Evolutionary conservation across 1,140 invertebrate species (phyloP), one percentile per base, ranked within the genome.

Genomic region (Sarcophaga peregrina): DNA sequence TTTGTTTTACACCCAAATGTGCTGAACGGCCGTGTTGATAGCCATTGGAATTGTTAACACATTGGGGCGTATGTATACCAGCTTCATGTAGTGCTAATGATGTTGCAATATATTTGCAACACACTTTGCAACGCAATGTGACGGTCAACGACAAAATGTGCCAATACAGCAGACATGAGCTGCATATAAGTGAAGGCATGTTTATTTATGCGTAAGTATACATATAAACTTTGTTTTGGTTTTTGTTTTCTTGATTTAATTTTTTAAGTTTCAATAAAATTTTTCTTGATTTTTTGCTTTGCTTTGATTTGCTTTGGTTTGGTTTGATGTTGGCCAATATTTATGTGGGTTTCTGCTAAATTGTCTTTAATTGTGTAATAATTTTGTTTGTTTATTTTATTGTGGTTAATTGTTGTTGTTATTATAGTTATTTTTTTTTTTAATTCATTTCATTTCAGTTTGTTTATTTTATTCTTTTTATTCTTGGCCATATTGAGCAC

Each of bases 51-150:
- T 62, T 91, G 62, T 91, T 91, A 15, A 86, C 94, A 0, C 91
- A 93, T 80, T 94, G 93, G 93, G 93, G 92, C 25, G 91, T 94
- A 0, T 95, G 94, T 84, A 90, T 93, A 13, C 94, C 94, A 0
- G 91, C 91, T 25, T 90, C 92, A 3, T 95, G 94, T 84, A 87
- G 88, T 15, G 87, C 91, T 1, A 82, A 87, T 2, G 92, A 94
- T n/a, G 90, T 93, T 13, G 86, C 91, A 17, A 82, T 87, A 1
- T 92, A 94, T 82, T 88, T 94, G 3, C 85, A 90, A 46, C 89
- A 89, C 48, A 90, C 93, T n/a, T 86, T 94, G 6, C 86, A 89
- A 0, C 89, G 90, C 48, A 50, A 82, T n/a, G 82, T 84, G 47
- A 82, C 90, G 91, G 83, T 80, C 75, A 78, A 82, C 83, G 84